Conservation (phyloP, 1,140 invertebrate species). For the Cylas formicarius region DNA sequence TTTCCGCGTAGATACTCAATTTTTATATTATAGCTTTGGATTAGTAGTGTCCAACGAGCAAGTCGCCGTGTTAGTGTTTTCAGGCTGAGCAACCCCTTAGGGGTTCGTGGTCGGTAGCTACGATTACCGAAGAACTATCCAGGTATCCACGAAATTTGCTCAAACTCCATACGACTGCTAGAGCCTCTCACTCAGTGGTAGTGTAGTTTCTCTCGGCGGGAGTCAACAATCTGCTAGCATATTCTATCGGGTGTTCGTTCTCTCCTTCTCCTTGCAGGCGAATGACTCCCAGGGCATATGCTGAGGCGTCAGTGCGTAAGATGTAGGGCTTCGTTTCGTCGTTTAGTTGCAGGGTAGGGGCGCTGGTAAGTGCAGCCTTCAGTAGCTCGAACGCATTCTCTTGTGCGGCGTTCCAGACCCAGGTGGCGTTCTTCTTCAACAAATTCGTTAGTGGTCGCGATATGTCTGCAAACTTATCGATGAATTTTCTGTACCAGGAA, state of each 20-base stretch:
- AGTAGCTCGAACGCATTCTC: constrained; percentile 29
- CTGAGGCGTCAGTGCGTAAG: constrained; percentile 33
- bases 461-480: constrained; percentile 36
- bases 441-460: constrained; percentile 26
- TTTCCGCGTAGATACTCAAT: too few relatives aligned
- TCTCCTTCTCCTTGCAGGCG: constrained; percentile 35
- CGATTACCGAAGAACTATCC: constrained; percentile 32
- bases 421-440: constrained; percentile 17
- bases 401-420: constrained; percentile 17
- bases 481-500: constrained; percentile 39
- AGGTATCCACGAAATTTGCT: constrained; percentile 32
- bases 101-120: constrained; percentile 32
- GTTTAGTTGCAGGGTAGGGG: constrained; percentile 6
- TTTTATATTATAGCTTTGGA: too few relatives aligned
- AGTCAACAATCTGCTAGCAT: constrained; percentile 34
- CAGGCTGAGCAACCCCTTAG: too few relatives aligned
- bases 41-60: too few relatives aligned
- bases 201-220: constrained; percentile 39
- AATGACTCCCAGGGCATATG: constrained; percentile 38
- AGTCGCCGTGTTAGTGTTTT: too few relatives aligned
- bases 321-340: constrained; percentile 7
- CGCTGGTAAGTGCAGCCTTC: constrained; percentile 7
- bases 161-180: constrained; percentile 36
- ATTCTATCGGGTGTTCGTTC: constrained; percentile 37
- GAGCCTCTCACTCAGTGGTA: constrained; percentile 39